A percentile compares a stretch with the other conserved stretches of the same genome.
These are phyloP conservation scores for Megaptera novaeangliae DNA, from an alignment of 2,113 vertebrate genomes.

Conservation along the genomic window DNA sequence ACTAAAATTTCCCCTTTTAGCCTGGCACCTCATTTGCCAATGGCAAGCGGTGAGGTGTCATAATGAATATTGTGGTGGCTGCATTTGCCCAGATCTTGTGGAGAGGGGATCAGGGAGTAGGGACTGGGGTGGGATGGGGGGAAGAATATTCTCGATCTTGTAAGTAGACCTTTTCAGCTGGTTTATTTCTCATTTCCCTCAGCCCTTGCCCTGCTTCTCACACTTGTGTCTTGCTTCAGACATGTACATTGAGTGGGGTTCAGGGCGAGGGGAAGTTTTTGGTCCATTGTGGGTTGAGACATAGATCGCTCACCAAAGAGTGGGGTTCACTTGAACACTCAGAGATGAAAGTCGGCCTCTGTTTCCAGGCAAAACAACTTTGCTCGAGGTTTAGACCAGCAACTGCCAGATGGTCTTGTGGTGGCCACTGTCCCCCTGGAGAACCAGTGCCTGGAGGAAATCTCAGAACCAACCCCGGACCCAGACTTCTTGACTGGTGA, in stretches of 20 bases:
- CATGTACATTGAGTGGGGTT: not conserved
- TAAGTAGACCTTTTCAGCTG: not conserved
- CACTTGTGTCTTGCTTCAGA: not conserved
- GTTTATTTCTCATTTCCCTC: not conserved
- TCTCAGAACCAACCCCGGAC: constrained; percentile 93
- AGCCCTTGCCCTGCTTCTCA: not conserved
- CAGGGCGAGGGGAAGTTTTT: not conserved
- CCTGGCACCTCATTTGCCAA: not conserved
- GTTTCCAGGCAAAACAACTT: constrained; percentile 95
- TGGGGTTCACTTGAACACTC: not conserved
- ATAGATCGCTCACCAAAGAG: not conserved
- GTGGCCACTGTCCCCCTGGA: constrained; percentile 94
- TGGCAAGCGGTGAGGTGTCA: not conserved
- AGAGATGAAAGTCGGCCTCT: not conserved
- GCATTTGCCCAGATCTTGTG: not conserved
- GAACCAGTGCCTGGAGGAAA: constrained; percentile 95
- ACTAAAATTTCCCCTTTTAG: not conserved
- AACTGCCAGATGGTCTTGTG: constrained; percentile 95
- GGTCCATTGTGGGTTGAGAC: not conserved
- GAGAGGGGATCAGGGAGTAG: not conserved
- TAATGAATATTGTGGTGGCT: not conserved
- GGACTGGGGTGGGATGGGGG: rapidly evolving
- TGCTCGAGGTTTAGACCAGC: constrained; percentile 95
- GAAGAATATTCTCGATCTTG: not conserved
- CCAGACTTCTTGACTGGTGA: constrained; percentile 95